A percentile compares a stretch with the other conserved stretches of the same genome.
These are phyloP conservation scores for Micrastur ruficollis DNA, from an alignment of 2,797 vertebrate genomes.

Conservation along the genomic window DNA sequence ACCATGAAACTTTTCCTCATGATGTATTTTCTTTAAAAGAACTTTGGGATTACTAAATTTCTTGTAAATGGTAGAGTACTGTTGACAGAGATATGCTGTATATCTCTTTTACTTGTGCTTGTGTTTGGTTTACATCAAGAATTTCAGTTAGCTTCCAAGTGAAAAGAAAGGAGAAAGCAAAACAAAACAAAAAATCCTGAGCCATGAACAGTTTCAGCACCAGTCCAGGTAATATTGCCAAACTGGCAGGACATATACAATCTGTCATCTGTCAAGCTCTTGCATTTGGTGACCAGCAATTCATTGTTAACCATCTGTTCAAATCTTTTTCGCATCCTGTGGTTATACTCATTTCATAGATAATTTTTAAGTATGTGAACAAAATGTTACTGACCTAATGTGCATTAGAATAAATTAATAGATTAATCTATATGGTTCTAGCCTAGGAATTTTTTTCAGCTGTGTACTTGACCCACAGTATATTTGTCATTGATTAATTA, in stretches of 20 bases:
- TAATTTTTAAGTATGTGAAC: not conserved
- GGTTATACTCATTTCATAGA: not conserved
- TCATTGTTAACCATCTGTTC: conserved; percentile 27
- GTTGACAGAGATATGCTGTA: not conserved
- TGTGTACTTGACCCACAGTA: not conserved
- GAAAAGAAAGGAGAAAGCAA: not conserved
- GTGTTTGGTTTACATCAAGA: conserved; percentile 23
- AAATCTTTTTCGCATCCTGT: not conserved
- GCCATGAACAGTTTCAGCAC: not conserved
- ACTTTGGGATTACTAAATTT: not conserved
- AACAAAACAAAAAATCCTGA: not conserved
- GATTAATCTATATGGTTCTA: not conserved
- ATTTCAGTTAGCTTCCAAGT: conserved; percentile 32
- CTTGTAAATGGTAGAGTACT: not conserved
- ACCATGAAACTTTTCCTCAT: not conserved
- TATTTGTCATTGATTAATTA: not conserved
- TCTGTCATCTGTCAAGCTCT: conserved; percentile 45
- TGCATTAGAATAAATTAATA: not conserved
- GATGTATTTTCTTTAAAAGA: not conserved
- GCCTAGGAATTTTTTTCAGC: not conserved
- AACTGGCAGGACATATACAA: conserved; percentile 7
- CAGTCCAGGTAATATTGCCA: conserved; percentile 5
- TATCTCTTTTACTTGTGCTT: not conserved
- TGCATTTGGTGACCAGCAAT: conserved; percentile 1
- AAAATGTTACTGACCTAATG: not conserved